Evolutionary conservation across 2,113 vertebrate genomes (phyloP).

Genomic region (Cettia cetti): DNA sequence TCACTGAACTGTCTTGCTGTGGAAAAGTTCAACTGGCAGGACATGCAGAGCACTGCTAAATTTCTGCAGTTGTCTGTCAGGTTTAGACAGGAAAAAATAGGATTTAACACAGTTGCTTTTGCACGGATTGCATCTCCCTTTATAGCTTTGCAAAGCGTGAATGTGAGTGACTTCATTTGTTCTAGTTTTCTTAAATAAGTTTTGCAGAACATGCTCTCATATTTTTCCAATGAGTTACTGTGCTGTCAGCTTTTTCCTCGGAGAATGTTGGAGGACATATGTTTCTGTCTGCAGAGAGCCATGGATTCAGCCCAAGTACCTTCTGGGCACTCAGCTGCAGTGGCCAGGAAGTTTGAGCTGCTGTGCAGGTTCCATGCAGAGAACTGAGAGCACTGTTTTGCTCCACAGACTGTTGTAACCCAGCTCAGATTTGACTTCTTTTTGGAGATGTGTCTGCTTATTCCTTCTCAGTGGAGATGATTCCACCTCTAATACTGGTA

Average conservation of each 20-base stretch:
- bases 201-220: background rate
- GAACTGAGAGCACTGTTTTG: accelerated
- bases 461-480: background rate
- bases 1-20: background rate
- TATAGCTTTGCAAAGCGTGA: background rate
- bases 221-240: background rate
- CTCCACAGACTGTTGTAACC: background rate
- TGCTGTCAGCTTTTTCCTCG: background rate
- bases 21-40: background rate
- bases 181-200: background rate
- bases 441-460: background rate
- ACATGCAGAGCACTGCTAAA: background rate
- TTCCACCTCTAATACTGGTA: background rate
- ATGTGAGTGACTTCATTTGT: background rate
- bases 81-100: background rate
- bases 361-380: background rate
- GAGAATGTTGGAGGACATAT: background rate
- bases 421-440: background rate
- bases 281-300: background rate
- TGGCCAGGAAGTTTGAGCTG: background rate
- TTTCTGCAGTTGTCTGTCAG: background rate
- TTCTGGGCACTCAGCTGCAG: background rate
- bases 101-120: background rate
- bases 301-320: background rate
- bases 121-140: background rate